Evolutionary conservation across 1,140 invertebrate species (phyloP).

Genomic region (Bombus polaris): DNA sequence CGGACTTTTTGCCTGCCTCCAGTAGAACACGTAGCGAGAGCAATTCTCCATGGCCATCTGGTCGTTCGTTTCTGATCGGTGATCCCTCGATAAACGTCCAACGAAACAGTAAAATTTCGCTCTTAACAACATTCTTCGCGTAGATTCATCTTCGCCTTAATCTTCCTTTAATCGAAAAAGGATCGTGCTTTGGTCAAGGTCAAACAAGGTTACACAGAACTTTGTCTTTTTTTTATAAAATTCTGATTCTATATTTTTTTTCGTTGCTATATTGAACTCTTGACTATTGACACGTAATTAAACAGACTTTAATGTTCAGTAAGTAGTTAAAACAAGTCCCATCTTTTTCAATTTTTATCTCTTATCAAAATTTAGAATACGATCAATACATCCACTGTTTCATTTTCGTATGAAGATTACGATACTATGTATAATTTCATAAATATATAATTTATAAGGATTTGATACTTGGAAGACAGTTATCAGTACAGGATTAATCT

Average conservation of each 20-base stretch:
- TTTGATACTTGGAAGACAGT: neutral
- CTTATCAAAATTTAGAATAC: neutral
- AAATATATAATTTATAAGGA: neutral
- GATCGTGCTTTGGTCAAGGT: neutral
- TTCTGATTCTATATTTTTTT: neutral
- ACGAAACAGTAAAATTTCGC: neutral
- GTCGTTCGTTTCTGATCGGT: constrained; percentile 15
- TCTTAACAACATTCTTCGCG: constrained; percentile 2
- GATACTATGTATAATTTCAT: neutral
- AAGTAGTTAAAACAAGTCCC: neutral
- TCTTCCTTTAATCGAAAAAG: neutral
- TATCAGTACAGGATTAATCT: neutral
- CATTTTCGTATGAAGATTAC: neutral
- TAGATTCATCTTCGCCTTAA: neutral
- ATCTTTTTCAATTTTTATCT: neutral
- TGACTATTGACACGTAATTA: neutral
- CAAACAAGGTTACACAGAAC: neutral
- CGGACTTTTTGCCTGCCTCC: constrained; percentile 12
- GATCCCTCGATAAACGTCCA: constrained; percentile 34
- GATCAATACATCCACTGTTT: neutral
- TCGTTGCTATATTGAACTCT: neutral
- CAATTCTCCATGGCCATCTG: constrained; percentile 35
- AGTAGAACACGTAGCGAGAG: constrained; percentile 6
- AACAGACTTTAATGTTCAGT: too few relatives aligned
- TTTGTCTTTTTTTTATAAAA: neutral